Percentiles rank a stretch among this genome's conserved stretches.
phyloP scores from a whole-genome alignment of 2,888 invertebrate species.

The Dorcus parallelipipedus region DNA sequence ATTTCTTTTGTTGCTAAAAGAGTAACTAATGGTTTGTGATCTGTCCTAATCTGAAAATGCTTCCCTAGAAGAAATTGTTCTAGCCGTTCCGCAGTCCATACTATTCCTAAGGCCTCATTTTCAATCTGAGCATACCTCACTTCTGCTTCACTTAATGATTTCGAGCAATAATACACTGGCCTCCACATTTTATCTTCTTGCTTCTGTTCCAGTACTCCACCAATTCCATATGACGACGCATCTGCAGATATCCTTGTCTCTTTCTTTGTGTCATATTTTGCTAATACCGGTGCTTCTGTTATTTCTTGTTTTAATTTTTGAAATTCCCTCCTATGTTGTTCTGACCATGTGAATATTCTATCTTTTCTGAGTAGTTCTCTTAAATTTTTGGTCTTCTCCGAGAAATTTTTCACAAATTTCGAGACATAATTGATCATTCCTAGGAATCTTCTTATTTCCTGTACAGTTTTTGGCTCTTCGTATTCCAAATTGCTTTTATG shows the following conservation, averaged over 20 bases:
- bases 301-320: not conserved
- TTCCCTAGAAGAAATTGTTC: not conserved
- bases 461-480: not conserved
- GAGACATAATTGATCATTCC: not conserved
- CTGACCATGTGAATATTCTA: not conserved
- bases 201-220: not conserved
- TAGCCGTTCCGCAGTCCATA: not conserved
- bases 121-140: not conserved
- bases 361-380: too few relatives aligned
- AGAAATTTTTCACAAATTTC: too few relatives aligned
- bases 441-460: constrained; percentile 1
- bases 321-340: not conserved
- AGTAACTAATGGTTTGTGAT: not conserved
- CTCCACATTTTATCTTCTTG: not conserved
- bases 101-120: not conserved
- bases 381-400: too few relatives aligned
- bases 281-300: not conserved
- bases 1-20: too few relatives aligned
- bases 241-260: too few relatives aligned
- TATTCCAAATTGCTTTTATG: not conserved
- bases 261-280: too few relatives aligned
- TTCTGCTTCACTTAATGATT: not conserved
- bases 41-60: not conserved
- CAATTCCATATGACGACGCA: too few relatives aligned
- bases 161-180: not conserved